A percentile compares a stretch with the other conserved stretches of the same genome.
Conservation (phyloP, 1,140 invertebrate species). For the Gonioctena quinquepunctata region DNA sequence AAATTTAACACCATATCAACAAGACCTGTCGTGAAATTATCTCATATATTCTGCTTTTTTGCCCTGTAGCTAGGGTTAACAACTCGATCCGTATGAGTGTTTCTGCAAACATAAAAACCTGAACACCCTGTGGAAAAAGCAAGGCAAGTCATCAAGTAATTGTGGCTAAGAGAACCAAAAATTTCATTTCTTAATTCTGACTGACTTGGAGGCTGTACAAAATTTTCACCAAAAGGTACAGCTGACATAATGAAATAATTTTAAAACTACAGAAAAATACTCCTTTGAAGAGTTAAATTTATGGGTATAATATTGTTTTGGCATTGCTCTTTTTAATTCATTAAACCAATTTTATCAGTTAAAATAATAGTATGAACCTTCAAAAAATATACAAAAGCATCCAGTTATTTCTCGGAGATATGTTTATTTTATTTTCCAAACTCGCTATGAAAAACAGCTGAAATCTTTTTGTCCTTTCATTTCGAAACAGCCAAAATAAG, state of each 20-base stretch:
- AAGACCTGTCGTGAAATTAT: constrained; percentile 23
- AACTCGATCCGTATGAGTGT: constrained; percentile 49
- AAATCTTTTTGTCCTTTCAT: not conserved
- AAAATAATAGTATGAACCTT: too few species aligned
- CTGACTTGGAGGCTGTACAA: constrained; percentile 20
- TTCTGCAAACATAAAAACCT: constrained; percentile 42
- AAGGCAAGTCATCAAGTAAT: constrained; percentile 46
- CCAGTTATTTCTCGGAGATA: too few species aligned
- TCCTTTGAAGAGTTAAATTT: too few species aligned
- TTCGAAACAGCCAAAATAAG: constrained; percentile 1
- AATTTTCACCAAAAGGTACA: not conserved
- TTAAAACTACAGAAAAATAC: too few species aligned
- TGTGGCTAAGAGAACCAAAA: not conserved
- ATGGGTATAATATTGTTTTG: too few species aligned
- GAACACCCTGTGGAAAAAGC: constrained; percentile 49
- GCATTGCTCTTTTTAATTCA: too few species aligned
- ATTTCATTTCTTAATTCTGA: constrained; percentile 16
- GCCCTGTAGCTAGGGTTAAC: constrained; percentile 56
- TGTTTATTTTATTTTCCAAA: too few species aligned
- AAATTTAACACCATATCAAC: not conserved
- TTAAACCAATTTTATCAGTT: too few species aligned
- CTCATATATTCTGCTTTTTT: constrained; percentile 52
- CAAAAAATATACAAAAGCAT: too few species aligned
- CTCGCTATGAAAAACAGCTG: too few species aligned
- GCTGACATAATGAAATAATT: too few species aligned